These are phyloP conservation scores for Sipunculus nudus DNA, from an alignment of 2,888 invertebrate species.

Conservation along the genomic window DNA sequence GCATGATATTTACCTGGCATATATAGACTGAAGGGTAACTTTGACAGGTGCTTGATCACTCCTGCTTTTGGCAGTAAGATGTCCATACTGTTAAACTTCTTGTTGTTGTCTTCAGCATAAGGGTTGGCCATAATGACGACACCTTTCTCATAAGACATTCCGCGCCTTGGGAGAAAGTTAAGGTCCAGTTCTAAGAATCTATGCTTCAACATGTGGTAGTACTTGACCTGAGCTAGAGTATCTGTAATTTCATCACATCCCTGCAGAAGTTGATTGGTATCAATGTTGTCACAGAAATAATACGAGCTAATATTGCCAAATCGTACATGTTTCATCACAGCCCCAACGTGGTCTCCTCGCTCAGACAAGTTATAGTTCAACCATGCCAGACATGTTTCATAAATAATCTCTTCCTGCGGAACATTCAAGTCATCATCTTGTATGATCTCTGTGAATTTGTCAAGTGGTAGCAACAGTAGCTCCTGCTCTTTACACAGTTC, in stretches of 20 bases:
- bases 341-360: conserved; percentile 40
- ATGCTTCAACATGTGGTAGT: conserved; percentile 61
- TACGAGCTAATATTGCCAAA: conserved; percentile 63
- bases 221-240: conserved; percentile 49
- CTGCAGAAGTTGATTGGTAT: conserved; percentile 46
- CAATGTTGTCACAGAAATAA: conserved; percentile 63
- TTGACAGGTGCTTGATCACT: conserved; percentile 56
- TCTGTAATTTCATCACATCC: conserved; percentile 43
- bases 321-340: conserved; percentile 59
- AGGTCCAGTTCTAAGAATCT: conserved; percentile 61
- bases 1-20: conserved; percentile 54
- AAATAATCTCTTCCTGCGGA: conserved; percentile 54
- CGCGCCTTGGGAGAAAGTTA: conserved; percentile 57
- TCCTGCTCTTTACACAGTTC: conserved; percentile 55
- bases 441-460: conserved; percentile 61
- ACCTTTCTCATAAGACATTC: conserved; percentile 50
- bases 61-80: conserved; percentile 57
- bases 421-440: conserved; percentile 60
- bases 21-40: conserved; percentile 62
- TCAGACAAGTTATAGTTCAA: conserved; percentile 44
- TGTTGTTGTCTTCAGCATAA: conserved; percentile 54
- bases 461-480: conserved; percentile 57
- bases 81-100: conserved; percentile 63
- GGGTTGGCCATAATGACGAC: conserved; percentile 64
- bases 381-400: conserved; percentile 61